Percentiles rank a stretch among this genome's conserved stretches.
Conservation (phyloP, 1,140 invertebrate genomes). For the Drosophila tani region DNA sequence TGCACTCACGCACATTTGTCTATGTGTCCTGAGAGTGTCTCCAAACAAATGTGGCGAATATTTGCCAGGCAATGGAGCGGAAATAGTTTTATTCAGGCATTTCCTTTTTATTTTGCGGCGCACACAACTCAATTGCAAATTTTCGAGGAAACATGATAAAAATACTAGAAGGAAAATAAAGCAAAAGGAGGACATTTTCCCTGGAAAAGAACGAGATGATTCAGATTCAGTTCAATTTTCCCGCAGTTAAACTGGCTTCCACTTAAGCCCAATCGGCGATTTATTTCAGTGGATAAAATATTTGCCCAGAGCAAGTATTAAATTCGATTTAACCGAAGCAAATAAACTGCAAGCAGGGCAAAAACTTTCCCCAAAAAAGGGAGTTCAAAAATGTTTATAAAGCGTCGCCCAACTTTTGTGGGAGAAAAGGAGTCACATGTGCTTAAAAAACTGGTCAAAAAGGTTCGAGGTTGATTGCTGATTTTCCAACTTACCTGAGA, state of each 20-base stretch:
- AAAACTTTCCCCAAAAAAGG: conserved; percentile 35
- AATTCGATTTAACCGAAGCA: conserved; percentile 25
- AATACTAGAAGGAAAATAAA: conserved; percentile 11
- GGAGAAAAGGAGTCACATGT: conserved; percentile 4
- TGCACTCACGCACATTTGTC: conserved; percentile 44
- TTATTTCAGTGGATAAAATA: conserved; percentile 30
- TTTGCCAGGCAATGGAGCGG: conserved; percentile 50
- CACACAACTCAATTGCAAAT: conserved; percentile 35
- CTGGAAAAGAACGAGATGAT: not conserved
- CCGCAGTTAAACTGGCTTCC: conserved; percentile 20
- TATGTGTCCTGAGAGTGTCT: conserved; percentile 13
- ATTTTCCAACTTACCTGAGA: not conserved
- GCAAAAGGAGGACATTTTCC: not conserved
- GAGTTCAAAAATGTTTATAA: conserved; percentile 44
- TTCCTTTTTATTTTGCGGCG: conserved; percentile 16
- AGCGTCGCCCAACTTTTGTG: conserved; percentile 13
- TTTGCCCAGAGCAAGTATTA: conserved; percentile 9
- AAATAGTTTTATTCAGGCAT: conserved; percentile 46
- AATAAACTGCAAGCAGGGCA: conserved; percentile 28
- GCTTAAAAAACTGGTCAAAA: not conserved
- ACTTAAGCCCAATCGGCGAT: conserved; percentile 16
- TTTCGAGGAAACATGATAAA: conserved; percentile 18
- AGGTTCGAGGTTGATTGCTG: not conserved
- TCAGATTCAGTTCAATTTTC: conserved; percentile 11
- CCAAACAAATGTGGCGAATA: conserved; percentile 37